Percentiles rank a stretch among this genome's conserved stretches.
Conservation (phyloP, 2,797 vertebrate genomes). For the Furcifer pardalis region DNA sequence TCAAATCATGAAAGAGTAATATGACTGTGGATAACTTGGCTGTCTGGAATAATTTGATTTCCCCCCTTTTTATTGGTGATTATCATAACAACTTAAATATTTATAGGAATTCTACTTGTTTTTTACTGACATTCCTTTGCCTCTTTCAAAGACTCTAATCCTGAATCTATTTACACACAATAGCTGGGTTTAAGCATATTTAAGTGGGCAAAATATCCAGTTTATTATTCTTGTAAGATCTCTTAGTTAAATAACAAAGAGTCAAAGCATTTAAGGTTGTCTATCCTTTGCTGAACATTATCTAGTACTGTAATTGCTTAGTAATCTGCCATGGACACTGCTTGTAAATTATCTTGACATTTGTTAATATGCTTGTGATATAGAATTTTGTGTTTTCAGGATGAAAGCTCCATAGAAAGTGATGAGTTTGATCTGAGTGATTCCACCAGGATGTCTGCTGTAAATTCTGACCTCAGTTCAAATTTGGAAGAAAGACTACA, state of each 20-base stretch:
- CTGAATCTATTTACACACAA: background rate
- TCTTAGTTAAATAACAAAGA: constrained; percentile 2
- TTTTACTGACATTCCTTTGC: background rate
- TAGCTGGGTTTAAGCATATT: background rate
- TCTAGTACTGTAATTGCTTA: constrained; percentile 2
- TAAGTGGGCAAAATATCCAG: background rate
- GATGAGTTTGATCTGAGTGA: constrained; percentile 87
- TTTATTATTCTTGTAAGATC: constrained; percentile 10
- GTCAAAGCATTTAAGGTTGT: background rate
- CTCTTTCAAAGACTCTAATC: background rate
- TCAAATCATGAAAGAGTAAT: constrained; percentile 7
- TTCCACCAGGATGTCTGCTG: constrained; percentile 85
- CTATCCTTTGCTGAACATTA: background rate
- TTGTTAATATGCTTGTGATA: constrained; percentile 22
- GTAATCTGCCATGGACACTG: background rate
- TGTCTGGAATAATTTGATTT: background rate
- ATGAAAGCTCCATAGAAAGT: constrained; percentile 86
- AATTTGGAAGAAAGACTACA: constrained; percentile 86
- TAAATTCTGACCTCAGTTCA: constrained; percentile 86
- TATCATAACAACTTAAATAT: background rate
- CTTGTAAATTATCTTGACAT: background rate
- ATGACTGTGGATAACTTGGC: background rate
- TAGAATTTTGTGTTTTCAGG: constrained; percentile 69
- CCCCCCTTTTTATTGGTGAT: background rate
- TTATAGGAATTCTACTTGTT: background rate